phyloP scores from a whole-genome alignment of 1,140 invertebrate species.

The Pseudomyrmex flavicornis region DNA sequence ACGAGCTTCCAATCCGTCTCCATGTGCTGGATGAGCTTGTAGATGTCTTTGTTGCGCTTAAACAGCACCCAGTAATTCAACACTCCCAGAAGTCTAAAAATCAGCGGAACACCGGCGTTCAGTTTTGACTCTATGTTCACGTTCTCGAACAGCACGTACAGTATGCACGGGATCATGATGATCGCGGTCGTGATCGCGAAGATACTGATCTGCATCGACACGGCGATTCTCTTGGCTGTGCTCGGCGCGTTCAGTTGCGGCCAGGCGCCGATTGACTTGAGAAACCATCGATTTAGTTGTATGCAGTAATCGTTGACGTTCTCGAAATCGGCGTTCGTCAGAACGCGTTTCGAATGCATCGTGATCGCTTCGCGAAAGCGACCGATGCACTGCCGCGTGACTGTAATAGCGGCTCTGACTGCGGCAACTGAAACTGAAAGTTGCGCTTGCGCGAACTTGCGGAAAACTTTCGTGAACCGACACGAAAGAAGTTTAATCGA shows the following conservation, averaged over 20 bases:
- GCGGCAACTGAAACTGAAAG: background rate
- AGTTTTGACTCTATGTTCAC: constrained; percentile 65
- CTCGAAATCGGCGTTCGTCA: background rate
- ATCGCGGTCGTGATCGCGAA: background rate
- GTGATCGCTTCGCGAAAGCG: background rate
- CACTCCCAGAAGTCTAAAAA: constrained; percentile 73
- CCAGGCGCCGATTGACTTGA: constrained; percentile 58
- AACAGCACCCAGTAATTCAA: constrained; percentile 74
- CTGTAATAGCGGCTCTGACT: background rate
- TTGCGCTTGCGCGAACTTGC: constrained; percentile 14
- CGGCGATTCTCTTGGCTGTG: background rate
- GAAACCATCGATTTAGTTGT: constrained; percentile 41
- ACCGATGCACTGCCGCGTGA: background rate
- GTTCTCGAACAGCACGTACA: constrained; percentile 67
- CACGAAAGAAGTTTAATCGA: background rate
- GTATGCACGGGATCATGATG: background rate
- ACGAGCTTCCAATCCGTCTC: constrained; percentile 73
- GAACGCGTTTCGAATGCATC: background rate
- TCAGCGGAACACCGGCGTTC: constrained; percentile 74
- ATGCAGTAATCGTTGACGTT: constrained; percentile 24
- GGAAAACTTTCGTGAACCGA: background rate
- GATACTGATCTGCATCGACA: background rate
- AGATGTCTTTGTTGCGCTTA: constrained; percentile 63
- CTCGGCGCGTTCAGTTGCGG: background rate
- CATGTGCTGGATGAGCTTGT: constrained; percentile 69